A percentile compares a stretch with the other conserved stretches of the same genome.
phyloP scores from a whole-genome alignment of 1,140 invertebrate genomes.

The Pissodes strobi region DNA sequence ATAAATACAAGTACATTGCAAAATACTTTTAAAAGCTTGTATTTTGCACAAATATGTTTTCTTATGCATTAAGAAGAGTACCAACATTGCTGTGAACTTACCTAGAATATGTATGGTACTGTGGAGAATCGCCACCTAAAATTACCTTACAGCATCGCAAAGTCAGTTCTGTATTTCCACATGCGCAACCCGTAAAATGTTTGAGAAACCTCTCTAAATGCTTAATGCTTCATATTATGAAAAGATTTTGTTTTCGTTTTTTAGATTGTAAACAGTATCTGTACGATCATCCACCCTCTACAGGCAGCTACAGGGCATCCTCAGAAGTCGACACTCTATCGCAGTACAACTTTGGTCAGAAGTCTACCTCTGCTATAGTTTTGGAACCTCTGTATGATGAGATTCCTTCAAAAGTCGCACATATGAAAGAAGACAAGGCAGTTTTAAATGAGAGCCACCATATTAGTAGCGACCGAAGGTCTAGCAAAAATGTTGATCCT shows the following conservation, averaged over 20 bases:
- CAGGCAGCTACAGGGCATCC: constrained; percentile 47
- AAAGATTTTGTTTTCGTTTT: constrained; percentile 5
- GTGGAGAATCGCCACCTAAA: no score
- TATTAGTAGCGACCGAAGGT: neutral
- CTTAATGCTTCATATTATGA: no score
- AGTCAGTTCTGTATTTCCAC: no score
- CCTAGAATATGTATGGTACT: no score
- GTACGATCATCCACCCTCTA: constrained; percentile 52
- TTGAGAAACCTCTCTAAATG: no score
- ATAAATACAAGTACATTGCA: no score
- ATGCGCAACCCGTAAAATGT: no score
- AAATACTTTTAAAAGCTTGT: no score
- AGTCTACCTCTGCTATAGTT: constrained; percentile 7
- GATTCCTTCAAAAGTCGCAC: constrained; percentile 34
- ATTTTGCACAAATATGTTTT: no score
- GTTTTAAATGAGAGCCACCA: constrained; percentile 8
- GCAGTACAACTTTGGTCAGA: constrained; percentile 18
- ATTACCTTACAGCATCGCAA: no score
- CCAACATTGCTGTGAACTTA: no score
- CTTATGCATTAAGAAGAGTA: no score
- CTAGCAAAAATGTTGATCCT: neutral
- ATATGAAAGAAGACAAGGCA: neutral
- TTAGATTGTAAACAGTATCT: constrained; percentile 34
- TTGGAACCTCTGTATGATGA: constrained; percentile 50
- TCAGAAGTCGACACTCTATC: constrained; percentile 38